Percentiles rank a stretch among this genome's conserved stretches.
Conservation (phyloP, 2,797 vertebrate genomes). For the Myotis daubentonii region DNA sequence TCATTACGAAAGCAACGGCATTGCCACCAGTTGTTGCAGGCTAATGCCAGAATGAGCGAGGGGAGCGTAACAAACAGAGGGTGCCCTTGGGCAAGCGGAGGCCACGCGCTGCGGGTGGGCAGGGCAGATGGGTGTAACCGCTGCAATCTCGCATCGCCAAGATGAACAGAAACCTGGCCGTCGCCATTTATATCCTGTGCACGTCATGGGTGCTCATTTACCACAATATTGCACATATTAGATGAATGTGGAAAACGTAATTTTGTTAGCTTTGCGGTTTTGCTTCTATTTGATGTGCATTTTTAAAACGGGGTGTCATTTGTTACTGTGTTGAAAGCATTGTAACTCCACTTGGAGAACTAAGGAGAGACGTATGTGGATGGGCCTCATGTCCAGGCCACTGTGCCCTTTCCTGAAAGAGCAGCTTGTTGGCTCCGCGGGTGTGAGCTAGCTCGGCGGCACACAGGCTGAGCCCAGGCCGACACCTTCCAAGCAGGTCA, state of each 20-base stretch:
- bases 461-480: background rate
- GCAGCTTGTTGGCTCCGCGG: background rate
- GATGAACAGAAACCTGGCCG: background rate
- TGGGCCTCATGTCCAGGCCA: background rate
- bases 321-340: background rate
- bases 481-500: background rate
- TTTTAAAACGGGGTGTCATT: background rate
- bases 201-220: background rate
- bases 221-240: background rate
- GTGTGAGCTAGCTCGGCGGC: background rate
- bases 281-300: background rate
- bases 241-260: background rate
- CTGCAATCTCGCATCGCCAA: background rate
- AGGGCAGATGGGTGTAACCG: no score
- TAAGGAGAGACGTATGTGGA: background rate
- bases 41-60: slow-evolving; percentile 1
- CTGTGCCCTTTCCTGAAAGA: no score
- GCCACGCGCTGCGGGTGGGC: background rate
- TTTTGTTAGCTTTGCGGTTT: slow-evolving; percentile 8
- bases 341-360: background rate
- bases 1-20: background rate
- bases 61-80: background rate
- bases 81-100: background rate
- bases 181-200: background rate
- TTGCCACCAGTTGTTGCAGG: background rate